Evolutionary conservation across 2,888 invertebrate species (phyloP).

Genomic region (Drosophila koepferae): DNA sequence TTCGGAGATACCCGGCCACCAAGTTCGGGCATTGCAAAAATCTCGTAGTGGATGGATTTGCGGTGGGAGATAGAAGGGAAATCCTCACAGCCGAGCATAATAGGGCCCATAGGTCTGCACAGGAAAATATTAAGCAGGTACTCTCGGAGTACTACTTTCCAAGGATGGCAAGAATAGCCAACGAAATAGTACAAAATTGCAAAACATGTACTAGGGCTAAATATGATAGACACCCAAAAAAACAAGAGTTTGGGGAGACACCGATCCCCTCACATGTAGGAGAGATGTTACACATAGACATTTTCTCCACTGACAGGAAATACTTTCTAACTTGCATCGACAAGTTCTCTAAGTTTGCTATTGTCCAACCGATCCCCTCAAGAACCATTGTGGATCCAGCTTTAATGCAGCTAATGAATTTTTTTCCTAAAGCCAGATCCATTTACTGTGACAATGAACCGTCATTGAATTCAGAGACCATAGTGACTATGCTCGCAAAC

Average conservation of each 20-base stretch:
- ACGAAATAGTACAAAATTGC: constrained; percentile 9
- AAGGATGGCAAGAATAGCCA: constrained; percentile 17
- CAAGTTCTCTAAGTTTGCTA: constrained; percentile 9
- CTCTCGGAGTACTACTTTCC: constrained; percentile 22
- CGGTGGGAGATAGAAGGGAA: constrained; percentile 10
- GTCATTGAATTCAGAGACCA: no score
- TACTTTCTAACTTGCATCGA: not conserved
- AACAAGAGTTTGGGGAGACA: constrained; percentile 10
- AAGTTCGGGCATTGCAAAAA: constrained; percentile 12
- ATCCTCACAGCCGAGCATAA: constrained; percentile 14
- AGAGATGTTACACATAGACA: constrained; percentile 20
- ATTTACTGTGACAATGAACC: no score
- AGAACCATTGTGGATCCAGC: not conserved
- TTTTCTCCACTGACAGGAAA: constrained; percentile 3
- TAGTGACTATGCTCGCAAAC: no score
- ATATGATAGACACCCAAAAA: not conserved
- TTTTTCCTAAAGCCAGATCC: constrained; percentile 1
- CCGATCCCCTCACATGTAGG: constrained; percentile 19
- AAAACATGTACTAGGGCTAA: constrained; percentile 11
- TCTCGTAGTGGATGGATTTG: not conserved
- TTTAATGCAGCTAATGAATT: no score
- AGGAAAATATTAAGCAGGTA: constrained; percentile 21
- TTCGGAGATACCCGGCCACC: constrained; percentile 4
- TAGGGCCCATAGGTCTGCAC: constrained; percentile 18
- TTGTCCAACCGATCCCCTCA: constrained; percentile 12